Conservation (phyloP, 1,140 invertebrate genomes). For the Psix sp. region DNA sequence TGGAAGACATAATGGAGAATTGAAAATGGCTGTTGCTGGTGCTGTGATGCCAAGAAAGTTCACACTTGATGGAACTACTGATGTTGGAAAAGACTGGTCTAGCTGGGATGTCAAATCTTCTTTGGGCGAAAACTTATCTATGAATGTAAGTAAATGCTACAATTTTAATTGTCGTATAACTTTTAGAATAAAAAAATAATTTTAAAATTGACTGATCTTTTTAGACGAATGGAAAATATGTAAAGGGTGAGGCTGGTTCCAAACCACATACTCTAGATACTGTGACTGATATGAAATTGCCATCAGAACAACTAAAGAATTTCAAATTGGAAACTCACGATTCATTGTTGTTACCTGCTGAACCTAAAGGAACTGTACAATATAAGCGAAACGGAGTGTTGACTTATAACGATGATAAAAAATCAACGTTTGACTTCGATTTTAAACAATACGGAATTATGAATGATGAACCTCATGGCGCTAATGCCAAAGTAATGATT, state of each 20-base stretch:
- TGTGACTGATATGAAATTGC: slow-evolving; percentile 72
- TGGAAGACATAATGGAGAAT: slow-evolving; percentile 57
- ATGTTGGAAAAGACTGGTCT: slow-evolving; percentile 23
- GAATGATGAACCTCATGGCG: slow-evolving; percentile 19
- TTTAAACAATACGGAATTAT: slow-evolving; percentile 48
- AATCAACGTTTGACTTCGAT: slow-evolving; percentile 66
- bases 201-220: slow-evolving; percentile 33
- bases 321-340: slow-evolving; percentile 63
- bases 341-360: slow-evolving; percentile 44
- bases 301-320: slow-evolving; percentile 77
- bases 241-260: slow-evolving; percentile 60
- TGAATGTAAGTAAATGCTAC: slow-evolving; percentile 59
- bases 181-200: neutral
- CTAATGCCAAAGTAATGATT: slow-evolving; percentile 24
- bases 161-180: neutral
- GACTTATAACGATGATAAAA: slow-evolving; percentile 79
- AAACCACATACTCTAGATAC: slow-evolving; percentile 72
- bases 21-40: slow-evolving; percentile 64
- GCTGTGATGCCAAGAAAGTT: slow-evolving; percentile 69
- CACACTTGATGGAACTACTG: slow-evolving; percentile 39
- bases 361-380: slow-evolving; percentile 57
- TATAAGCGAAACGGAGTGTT: slow-evolving; percentile 55
- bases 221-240: slow-evolving; percentile 73
- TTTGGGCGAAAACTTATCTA: slow-evolving; percentile 59
- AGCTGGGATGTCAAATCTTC: slow-evolving; percentile 59